Evolutionary conservation across 2,113 vertebrate genomes (phyloP), one percentile per base, ranked within the genome.

Genomic region (Dasyurus viverrinus): DNA sequence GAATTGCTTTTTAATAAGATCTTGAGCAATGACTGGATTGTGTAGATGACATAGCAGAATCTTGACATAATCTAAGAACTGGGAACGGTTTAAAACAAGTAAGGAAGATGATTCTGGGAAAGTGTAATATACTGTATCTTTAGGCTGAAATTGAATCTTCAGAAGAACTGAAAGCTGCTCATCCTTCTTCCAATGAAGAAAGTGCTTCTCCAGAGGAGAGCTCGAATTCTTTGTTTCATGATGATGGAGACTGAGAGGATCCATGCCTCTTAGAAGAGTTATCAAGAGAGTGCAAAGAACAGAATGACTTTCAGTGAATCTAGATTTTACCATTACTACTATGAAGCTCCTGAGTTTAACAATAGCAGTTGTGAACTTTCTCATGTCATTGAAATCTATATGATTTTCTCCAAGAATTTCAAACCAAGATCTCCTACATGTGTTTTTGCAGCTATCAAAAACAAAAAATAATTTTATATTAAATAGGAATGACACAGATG

Each of bases 381-480:
- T n/a, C 99, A 99, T 2, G 99, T 99, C 93, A 98, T 99, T 0
- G 99, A 99, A 99, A 99, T 99, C 98, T 99, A 99, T 99, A 99
- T 47, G 99, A 99, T 97, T 99, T 99, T 93, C 99, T 99, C 2
- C 22, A 98, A 0, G 99, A 99, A 76, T 99, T 99, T 98, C 99
- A 99, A 97, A 99, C 98, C 0, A 99, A 97, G 99, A 99, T 92
- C 98, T 99, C 92, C 97, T 99, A 26, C 99, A 98, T 47, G 97
- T 99, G 95, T 99, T 99, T 98, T 98, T 99, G 99, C 97, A 98
- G 98, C 97, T 99, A 99, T 97, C 99, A 99, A 99, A 98, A 99
- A 99, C 97, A 99, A 99, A 98, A 99, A 99, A 93, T 99, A 99
- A 93, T 99, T 99, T 98, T 99, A 99, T 98, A 99, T 99, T 97